Conservation (phyloP, 2,888 invertebrate species). For the Encarsia formosa region DNA sequence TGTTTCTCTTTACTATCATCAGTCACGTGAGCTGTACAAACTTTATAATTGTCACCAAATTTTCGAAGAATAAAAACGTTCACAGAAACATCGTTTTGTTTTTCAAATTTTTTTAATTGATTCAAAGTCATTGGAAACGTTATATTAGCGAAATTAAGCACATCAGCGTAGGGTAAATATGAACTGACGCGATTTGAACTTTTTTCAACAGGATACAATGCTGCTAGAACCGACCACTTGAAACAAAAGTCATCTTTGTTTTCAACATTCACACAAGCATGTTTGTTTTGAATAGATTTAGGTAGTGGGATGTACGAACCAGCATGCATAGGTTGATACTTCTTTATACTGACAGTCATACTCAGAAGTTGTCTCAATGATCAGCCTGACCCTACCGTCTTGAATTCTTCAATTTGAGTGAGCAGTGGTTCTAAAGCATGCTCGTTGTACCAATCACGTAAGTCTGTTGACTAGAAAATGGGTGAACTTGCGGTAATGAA, state of each 20-base stretch:
- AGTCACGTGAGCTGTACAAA: background rate
- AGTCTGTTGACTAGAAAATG: background rate
- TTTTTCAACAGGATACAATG: background rate
- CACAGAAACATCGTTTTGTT: background rate
- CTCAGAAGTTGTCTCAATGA: constrained; percentile 27
- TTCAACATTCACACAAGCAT: constrained; percentile 16
- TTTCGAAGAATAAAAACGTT: background rate
- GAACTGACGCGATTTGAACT: background rate
- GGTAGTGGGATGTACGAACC: constrained; percentile 30
- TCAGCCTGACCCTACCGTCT: constrained; percentile 32
- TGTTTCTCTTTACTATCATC: background rate
- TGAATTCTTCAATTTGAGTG: constrained; percentile 31
- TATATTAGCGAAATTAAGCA: background rate
- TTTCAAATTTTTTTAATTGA: background rate
- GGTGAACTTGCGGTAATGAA: background rate
- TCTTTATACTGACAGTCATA: constrained; percentile 31
- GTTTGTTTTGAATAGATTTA: background rate
- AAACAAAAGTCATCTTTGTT: constrained; percentile 32
- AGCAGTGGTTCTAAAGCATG: constrained; percentile 29
- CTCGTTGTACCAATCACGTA: background rate
- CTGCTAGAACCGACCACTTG: constrained; percentile 28
- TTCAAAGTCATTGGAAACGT: background rate
- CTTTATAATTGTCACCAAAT: background rate
- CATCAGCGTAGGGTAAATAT: background rate
- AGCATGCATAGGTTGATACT: constrained; percentile 30